These are phyloP conservation scores for Ia io DNA, from an alignment of 2,113 vertebrate species.

Conservation along the genomic window DNA sequence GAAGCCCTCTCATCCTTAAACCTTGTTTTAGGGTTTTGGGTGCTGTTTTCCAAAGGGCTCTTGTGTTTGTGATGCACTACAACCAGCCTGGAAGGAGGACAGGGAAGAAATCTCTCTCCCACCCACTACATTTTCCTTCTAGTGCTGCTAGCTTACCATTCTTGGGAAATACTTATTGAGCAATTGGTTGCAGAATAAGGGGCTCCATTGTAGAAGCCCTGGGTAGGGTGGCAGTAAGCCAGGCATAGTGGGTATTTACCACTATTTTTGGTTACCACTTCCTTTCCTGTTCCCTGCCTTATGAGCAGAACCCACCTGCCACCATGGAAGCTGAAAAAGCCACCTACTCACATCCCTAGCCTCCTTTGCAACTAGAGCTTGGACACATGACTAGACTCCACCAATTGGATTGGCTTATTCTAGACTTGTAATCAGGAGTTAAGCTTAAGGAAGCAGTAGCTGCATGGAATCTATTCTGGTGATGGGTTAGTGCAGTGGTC, in stretches of 20 bases:
- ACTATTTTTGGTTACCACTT: neutral
- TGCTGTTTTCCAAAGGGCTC: neutral
- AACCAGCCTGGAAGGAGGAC: neutral
- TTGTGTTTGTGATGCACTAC: neutral
- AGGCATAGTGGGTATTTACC: neutral
- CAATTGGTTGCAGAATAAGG: neutral
- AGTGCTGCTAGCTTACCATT: neutral
- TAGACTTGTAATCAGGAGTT: neutral
- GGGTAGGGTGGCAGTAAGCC: neutral
- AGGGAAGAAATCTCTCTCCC: neutral
- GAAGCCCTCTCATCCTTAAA: neutral
- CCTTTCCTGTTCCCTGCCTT: neutral
- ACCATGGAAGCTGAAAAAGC: neutral
- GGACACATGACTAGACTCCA: neutral
- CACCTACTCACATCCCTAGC: neutral
- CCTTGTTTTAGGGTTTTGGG: neutral
- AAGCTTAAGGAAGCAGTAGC: neutral
- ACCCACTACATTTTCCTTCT: neutral
- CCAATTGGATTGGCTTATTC: neutral
- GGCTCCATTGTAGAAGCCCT: neutral
- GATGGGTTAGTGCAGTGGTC: neutral
- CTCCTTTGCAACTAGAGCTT: neutral
- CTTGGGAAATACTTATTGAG: neutral
- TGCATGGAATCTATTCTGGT: neutral
- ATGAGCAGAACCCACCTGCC: neutral